Base-by-base conservation (phyloP, 2,888 invertebrate genomes). In the Drosophila lutescens region DNA sequence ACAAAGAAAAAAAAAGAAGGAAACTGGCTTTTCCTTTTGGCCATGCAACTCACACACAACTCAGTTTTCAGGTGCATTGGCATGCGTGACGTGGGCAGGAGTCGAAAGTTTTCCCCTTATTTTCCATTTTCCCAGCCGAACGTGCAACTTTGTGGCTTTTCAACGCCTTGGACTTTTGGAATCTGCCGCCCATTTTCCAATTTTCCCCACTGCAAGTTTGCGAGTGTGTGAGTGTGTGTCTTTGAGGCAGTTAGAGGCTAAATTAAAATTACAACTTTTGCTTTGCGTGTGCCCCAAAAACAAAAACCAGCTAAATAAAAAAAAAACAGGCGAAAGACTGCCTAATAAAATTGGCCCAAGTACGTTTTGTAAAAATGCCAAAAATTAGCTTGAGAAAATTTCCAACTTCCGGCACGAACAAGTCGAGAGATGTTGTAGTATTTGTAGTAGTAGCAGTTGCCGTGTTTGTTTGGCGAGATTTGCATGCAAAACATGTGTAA, bases 291-390 rank as follows among this genome's bases (percentile, higher is more conserved):
- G 75, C 56, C 65, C 74, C 55, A 74, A 73, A 73, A 9, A 23
- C 6, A 12, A n/a, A 23, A n/a, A 10, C 1, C 26, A n/a, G n/a
- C 2, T 2, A 10, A 23, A 58, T 4, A 10, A 30, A 30, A 60
- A 26, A 34, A 12, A 13, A n/a, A 8, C 43, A 43, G 32, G 32
- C 30, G 20, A 60, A 59, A 59, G 58, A 50, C 75, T 67, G 56
- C 43, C 86, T 84, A 80, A 86, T 86, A 80, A 86, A 80, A 80
- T 80, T 78, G 76, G 55, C 75, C 49, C 44, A 78, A 87, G 85
- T 83, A 80, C 87, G 84, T 80, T 86, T 83, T 86, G 84, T 74
- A 80, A 70, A 78, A 86, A 84, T 84, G 75, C 65, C 87, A 86
- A 69, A 68, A 84, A 86, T 84, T 80, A 77, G 79, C 76, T 80